phyloP scores from a whole-genome alignment of 2,113 vertebrate genomes.

The Channa argus region DNA sequence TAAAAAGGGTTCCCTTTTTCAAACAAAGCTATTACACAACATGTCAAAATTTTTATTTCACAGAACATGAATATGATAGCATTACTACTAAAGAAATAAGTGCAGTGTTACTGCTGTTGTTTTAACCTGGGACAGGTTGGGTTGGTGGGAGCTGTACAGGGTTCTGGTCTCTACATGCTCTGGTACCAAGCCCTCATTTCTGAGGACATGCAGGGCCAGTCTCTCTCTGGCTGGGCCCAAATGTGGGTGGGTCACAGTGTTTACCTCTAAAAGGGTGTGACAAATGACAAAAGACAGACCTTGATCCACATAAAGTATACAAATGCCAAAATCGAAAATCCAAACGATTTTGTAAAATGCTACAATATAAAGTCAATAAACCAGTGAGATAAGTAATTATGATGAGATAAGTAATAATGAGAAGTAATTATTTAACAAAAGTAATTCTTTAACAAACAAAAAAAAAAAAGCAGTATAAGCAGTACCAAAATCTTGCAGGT shows the following conservation, averaged over 20 bases:
- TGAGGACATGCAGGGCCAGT: conserved; percentile 92
- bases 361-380: not conserved
- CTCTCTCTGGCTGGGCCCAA: conserved; percentile 89
- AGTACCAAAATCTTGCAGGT: conserved; percentile 91
- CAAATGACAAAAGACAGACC: not conserved
- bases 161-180: conserved; percentile 97
- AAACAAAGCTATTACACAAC: not conserved
- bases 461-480: not conserved
- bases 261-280: conserved; percentile 82
- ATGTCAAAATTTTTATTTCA: not conserved
- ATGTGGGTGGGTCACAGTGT: conserved; percentile 88
- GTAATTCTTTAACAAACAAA: not conserved
- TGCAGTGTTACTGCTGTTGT: conserved; percentile 5
- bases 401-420: too few species aligned
- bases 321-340: not conserved
- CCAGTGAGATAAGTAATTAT: not conserved
- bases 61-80: not conserved
- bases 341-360: not conserved
- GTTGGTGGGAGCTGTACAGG: conserved; percentile 93
- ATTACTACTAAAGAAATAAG: not conserved
- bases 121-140: conserved; percentile 79
- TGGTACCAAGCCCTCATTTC: conserved; percentile 90
- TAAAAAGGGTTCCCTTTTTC: not conserved
- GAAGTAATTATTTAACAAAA: not conserved
- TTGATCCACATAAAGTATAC: not conserved